Conservation (phyloP, 2,113 vertebrate genomes). For the Chlamydotis undulata region DNA sequence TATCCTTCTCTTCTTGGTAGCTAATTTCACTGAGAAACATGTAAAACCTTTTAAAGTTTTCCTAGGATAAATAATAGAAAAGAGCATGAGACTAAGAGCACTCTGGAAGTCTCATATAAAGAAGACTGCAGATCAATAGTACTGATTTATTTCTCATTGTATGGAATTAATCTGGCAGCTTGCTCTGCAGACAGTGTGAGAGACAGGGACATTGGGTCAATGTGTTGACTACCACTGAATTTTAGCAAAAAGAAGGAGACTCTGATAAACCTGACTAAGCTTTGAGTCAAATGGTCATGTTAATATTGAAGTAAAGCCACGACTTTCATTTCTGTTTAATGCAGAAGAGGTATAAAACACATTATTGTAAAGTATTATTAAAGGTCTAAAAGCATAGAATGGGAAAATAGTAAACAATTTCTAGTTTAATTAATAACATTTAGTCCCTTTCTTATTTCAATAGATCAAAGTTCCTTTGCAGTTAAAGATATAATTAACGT, state of each 20-base stretch:
- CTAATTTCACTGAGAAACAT: background rate
- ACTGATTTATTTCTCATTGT: background rate
- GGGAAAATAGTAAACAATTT: background rate
- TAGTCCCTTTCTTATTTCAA: background rate
- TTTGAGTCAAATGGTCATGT: background rate
- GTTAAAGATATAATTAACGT: background rate
- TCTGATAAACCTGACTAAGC: background rate
- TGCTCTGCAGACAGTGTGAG: background rate
- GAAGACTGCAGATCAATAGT: slow-evolving; percentile 2
- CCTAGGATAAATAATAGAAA: background rate
- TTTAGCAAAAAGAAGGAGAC: background rate
- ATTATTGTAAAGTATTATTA: background rate
- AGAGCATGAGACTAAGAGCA: background rate
- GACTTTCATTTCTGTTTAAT: slow-evolving; percentile 9
- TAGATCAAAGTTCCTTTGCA: background rate
- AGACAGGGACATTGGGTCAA: background rate
- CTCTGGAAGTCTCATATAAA: background rate
- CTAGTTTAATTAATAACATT: background rate
- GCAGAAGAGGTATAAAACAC: background rate
- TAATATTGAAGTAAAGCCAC: background rate
- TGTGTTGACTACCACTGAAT: background rate
- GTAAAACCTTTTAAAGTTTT: background rate
- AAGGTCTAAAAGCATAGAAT: background rate
- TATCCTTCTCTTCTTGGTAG: background rate
- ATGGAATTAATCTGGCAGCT: background rate